Evolutionary conservation across 2,797 vertebrate species (phyloP).

Genomic region (Cynodonichthys magdalenae): DNA sequence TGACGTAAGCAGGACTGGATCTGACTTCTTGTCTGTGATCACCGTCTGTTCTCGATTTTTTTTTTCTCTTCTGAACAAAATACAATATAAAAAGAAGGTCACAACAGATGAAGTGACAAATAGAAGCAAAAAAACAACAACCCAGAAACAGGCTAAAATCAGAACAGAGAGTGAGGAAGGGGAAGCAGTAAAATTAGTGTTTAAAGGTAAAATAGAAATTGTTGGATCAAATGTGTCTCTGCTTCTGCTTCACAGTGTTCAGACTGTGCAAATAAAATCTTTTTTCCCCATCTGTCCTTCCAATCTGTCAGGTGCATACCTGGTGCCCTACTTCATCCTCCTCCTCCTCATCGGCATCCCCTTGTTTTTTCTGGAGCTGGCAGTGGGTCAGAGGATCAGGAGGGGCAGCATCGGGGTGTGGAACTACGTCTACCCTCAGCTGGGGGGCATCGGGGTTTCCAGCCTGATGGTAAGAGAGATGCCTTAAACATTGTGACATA

Average conservation of each 20-base stretch:
- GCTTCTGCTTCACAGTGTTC: constrained; percentile 25
- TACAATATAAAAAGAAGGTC: not conserved
- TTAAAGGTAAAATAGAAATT: constrained; percentile 26
- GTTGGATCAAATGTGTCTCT: not conserved
- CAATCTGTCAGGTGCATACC: constrained; percentile 88
- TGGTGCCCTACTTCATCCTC: constrained; percentile 95
- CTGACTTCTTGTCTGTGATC: constrained; percentile 51
- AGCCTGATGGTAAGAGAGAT: constrained; percentile 88
- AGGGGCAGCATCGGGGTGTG: constrained; percentile 97
- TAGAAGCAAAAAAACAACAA: not conserved
- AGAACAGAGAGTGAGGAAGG: constrained; percentile 3
- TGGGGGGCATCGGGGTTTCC: constrained; percentile 96
- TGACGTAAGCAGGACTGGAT: constrained; percentile 66
- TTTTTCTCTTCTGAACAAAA: not conserved
- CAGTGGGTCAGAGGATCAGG: constrained; percentile 95
- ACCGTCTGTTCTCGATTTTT: constrained; percentile 26
- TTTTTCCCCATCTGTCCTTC: constrained; percentile 1
- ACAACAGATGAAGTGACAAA: constrained; percentile 32
- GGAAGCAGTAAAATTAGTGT: not conserved
- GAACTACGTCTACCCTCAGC: constrained; percentile 94
- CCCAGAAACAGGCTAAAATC: not conserved
- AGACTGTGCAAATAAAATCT: not conserved
- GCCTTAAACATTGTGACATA: not conserved
- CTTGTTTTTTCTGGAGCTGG: constrained; percentile 97
- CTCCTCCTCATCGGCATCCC: constrained; percentile 96